Evolutionary conservation across 2,888 invertebrate genomes (phyloP).

Genomic region (Willowsia nigromaculata): DNA sequence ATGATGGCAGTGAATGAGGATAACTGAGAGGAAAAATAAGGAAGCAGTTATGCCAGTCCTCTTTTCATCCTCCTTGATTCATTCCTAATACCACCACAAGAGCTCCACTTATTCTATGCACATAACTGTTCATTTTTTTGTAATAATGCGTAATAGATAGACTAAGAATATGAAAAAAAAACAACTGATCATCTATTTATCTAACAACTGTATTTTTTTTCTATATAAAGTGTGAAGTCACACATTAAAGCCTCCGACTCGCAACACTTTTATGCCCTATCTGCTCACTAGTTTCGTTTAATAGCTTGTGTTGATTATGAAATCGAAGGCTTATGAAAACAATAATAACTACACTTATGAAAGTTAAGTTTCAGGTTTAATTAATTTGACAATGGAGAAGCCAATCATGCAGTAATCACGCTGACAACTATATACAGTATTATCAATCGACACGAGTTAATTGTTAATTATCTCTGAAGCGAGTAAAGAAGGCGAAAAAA

Average conservation of each 20-base stretch:
- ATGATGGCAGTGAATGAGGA: conserved; percentile 20
- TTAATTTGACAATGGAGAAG: background rate
- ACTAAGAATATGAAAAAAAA: background rate
- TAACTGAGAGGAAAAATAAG: conserved; percentile 63
- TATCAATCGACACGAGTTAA: background rate
- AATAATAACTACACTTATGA: background rate
- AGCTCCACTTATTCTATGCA: background rate
- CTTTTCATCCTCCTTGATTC: background rate
- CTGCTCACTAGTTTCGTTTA: background rate
- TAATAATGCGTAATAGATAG: background rate
- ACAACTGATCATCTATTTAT: background rate
- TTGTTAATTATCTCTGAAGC: background rate
- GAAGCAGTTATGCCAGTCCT: conserved; percentile 62
- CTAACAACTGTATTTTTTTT: background rate
- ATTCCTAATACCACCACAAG: background rate
- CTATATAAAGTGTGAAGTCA: background rate
- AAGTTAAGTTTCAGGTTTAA: background rate
- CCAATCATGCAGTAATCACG: background rate
- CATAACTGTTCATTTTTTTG: conserved; percentile 25
- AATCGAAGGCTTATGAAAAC: background rate
- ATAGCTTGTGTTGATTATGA: background rate
- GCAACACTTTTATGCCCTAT: background rate
- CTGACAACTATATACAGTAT: background rate
- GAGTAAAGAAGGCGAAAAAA: background rate
- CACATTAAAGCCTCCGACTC: background rate